Conservation (phyloP, 1,140 invertebrate genomes). For the Magallana ariakensis region DNA sequence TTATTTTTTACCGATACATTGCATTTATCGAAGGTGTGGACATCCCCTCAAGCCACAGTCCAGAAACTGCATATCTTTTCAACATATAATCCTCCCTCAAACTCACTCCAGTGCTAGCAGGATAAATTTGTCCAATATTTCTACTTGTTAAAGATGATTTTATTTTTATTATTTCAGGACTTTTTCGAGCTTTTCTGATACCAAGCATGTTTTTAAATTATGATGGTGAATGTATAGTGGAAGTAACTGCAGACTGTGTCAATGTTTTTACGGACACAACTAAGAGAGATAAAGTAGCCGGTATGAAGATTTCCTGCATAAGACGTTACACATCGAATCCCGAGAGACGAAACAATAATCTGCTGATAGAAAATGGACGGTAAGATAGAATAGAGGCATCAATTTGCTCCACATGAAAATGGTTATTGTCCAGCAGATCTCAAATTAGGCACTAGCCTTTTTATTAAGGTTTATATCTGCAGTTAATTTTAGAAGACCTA, state of each 20-base stretch:
- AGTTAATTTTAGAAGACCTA: no score
- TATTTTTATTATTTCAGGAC: slow-evolving; percentile 36
- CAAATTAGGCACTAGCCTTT: no score
- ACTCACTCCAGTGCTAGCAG: no score
- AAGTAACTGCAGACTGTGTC: slow-evolving; percentile 33
- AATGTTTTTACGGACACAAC: slow-evolving; percentile 40
- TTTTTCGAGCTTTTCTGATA: slow-evolving; percentile 49
- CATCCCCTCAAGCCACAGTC: no score
- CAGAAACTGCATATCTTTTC: no score
- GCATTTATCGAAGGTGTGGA: no score
- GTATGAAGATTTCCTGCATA: slow-evolving; percentile 45
- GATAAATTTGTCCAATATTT: no score
- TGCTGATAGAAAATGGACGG: slow-evolving; percentile 53
- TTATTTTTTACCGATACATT: no score
- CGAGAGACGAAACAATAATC: slow-evolving; percentile 34
- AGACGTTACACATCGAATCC: slow-evolving; percentile 45
- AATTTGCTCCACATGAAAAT: no score
- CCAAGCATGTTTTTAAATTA: slow-evolving; percentile 42
- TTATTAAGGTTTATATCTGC: no score
- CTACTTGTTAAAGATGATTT: neutral
- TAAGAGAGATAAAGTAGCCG: neutral
- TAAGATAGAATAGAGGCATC: neutral
- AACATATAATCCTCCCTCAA: no score
- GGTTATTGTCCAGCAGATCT: no score
- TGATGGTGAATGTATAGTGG: slow-evolving; percentile 48